Evolutionary conservation across 2,113 vertebrate genomes (phyloP).

Genomic region (Mobula birostris): DNA sequence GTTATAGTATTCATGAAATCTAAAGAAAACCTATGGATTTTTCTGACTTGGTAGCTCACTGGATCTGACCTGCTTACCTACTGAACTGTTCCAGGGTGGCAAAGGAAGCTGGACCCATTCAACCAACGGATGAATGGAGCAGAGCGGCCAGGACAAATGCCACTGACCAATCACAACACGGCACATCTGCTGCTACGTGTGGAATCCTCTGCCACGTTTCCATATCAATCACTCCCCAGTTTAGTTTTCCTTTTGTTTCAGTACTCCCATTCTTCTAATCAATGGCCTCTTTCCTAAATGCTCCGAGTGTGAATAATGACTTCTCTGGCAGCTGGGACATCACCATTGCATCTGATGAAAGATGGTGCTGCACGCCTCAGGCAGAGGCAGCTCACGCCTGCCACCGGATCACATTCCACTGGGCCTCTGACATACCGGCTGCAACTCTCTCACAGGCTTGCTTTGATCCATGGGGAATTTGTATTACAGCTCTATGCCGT

Average conservation of each 20-base stretch:
- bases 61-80: not conserved
- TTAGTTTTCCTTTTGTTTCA: conserved; percentile 19
- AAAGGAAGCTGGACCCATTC: not conserved
- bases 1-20: not conserved
- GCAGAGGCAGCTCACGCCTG: conserved; percentile 26
- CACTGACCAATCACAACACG: not conserved
- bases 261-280: conserved; percentile 9
- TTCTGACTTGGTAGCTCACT: not conserved
- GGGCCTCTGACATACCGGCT: not conserved
- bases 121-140: not conserved
- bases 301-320: conserved; percentile 22
- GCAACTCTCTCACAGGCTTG: not conserved
- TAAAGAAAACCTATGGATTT: not conserved
- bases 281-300: not conserved
- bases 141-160: not conserved
- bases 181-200: not conserved
- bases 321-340: conserved; percentile 36
- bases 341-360: conserved; percentile 7
- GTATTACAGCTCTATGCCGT: not conserved
- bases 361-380: conserved; percentile 7
- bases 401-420: conserved; percentile 23
- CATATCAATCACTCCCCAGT: conserved; percentile 19
- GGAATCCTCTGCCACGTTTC: not conserved
- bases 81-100: not conserved
- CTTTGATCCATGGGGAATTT: not conserved